Evolutionary conservation across 1,140 invertebrate genomes (phyloP), one percentile per base, ranked within the genome.

Genomic region (Acromyrmex charruanus): DNA sequence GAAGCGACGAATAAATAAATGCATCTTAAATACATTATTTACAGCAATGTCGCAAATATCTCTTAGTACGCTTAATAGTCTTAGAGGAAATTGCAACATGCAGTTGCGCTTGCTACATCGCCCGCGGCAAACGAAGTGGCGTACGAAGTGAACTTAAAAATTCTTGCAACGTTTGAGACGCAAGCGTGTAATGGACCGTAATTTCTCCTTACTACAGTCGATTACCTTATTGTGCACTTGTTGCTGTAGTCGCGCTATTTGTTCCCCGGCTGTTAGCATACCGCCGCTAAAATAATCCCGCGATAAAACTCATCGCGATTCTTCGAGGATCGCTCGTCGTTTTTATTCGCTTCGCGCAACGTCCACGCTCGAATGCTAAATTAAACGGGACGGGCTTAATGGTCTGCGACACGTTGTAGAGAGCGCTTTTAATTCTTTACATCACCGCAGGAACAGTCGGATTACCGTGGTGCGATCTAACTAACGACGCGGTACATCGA

Each of bases 211-310:
- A 87, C 85, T 72, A 81, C 61, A 85, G 80, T 87, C 86, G 86
- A 87, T 87, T 87, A 87, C 69, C 80, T 84, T 85, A 85, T 85
- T 75, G 86, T 87, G 69, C 86, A 87, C 86, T 87, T 87, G 86
- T 87, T 87, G 86, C 86, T 85, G 28, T 21, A 28, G 44, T 44
- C 49, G 68, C 25, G 77, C 51, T 81, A 53, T 77, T 86, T 68
- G 85, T 71, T 86, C 31, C n/a, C 55, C 66, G 66, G 55, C 65
- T 59, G 85, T 69, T 84, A 71, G 74, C 82, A 66, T 74, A 75
- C 55, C 49, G n/a, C 31, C 31, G 12, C 85, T 31, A 71, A 80
- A 71, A 82, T 82, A 86, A 82, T 86, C 49, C 44, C 65, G 58
- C 79, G 65, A 87, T 72, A 87, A 82, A 87, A 87, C 79, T 84